phyloP scores from a whole-genome alignment of 1,140 invertebrate species.

The Trichonephila clavata region DNA sequence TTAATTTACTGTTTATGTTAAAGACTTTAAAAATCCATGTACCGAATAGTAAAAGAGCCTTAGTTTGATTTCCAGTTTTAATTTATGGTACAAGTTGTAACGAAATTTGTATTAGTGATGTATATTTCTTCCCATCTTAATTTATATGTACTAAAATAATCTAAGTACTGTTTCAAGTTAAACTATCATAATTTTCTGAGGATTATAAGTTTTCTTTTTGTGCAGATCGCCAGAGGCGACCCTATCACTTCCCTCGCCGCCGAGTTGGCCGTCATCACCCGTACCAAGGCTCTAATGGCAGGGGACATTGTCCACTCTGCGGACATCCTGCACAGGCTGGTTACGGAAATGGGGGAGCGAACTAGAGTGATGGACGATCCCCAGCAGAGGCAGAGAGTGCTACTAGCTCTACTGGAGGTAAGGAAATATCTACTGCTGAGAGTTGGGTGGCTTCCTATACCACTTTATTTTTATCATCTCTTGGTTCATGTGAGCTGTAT shows the following conservation, averaged over 20 bases:
- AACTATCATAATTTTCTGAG: too few relatives aligned
- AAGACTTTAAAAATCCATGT: too few relatives aligned
- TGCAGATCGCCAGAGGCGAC: constrained; percentile 82
- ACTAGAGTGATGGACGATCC: constrained; percentile 85
- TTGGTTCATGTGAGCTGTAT: too few relatives aligned
- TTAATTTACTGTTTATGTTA: too few relatives aligned
- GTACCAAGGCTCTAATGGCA: constrained; percentile 91
- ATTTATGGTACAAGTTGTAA: too few relatives aligned
- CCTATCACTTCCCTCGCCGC: constrained; percentile 89
- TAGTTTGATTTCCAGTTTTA: too few relatives aligned
- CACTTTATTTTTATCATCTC: too few relatives aligned
- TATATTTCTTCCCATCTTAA: too few relatives aligned
- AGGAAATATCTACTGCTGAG: constrained; percentile 27
- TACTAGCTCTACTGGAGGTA: constrained; percentile 81
- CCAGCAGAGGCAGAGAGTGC: constrained; percentile 58
- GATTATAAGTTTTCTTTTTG: constrained; percentile 12
- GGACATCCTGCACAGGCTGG: constrained; percentile 93
- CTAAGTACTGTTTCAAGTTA: too few relatives aligned
- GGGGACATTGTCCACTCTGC: constrained; percentile 93
- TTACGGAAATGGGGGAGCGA: constrained; percentile 87
- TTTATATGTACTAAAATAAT: too few relatives aligned
- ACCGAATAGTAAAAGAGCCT: too few relatives aligned
- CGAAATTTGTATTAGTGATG: too few relatives aligned
- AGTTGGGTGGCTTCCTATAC: neutral
- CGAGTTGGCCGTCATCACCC: constrained; percentile 91